These are phyloP conservation scores for Platynereis dumerilii DNA, from an alignment of 2,888 invertebrate genomes.

Conservation along the genomic window DNA sequence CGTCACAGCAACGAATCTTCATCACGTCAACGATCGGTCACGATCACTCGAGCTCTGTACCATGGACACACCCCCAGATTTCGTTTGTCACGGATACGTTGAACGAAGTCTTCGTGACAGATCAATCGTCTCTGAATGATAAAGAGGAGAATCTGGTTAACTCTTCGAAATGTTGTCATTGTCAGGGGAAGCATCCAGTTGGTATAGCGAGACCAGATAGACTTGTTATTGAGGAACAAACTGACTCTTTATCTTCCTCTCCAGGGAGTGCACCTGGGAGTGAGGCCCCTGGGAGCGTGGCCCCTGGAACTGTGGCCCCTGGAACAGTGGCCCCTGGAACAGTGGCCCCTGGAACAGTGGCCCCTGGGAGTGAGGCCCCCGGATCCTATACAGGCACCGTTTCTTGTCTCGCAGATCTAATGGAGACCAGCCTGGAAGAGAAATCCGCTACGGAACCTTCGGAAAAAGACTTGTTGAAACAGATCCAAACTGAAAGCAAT, in stretches of 20 bases:
- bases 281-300: not conserved
- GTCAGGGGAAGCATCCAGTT: not conserved
- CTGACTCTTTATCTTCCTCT: no score
- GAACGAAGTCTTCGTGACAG: constrained; percentile 32
- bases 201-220: not conserved
- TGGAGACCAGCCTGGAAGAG: constrained; percentile 1
- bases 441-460: not conserved
- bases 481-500: not conserved
- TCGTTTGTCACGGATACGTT: constrained; percentile 35
- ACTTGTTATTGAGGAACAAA: no score
- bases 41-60: constrained; percentile 1
- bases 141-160: not conserved
- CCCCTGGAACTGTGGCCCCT: no score
- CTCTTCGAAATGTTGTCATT: constrained; percentile 1
- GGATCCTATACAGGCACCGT: not conserved
- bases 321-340: no score
- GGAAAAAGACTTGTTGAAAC: constrained; percentile 3
- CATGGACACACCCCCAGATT: constrained; percentile 7
- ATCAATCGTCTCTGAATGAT: constrained; percentile 7
- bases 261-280: no score
- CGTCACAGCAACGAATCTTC: constrained; percentile 12
- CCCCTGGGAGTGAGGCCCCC: not conserved
- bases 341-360: no score
- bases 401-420: not conserved
- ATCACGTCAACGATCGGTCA: constrained; percentile 12